phyloP scores from a whole-genome alignment of 2,888 invertebrate species.

The Mythimna albipuncta region DNA sequence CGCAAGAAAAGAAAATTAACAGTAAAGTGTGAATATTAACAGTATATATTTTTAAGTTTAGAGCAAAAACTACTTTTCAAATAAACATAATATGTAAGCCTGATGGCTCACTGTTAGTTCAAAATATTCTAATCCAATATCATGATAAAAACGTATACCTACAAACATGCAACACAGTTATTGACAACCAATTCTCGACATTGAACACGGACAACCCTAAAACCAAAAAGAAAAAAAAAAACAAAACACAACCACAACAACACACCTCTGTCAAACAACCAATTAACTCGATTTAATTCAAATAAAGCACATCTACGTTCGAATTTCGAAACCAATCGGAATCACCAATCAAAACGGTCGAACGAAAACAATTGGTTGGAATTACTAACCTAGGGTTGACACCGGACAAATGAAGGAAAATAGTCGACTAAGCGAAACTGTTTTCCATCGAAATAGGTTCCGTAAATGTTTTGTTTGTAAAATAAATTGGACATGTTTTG shows the following conservation, averaged over 20 bases:
- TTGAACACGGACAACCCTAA: slow-evolving; percentile 5
- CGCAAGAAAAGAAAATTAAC: not conserved
- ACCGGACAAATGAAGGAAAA: slow-evolving; percentile 47
- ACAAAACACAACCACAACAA: slow-evolving; percentile 1
- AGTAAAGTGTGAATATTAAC: not conserved
- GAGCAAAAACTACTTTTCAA: not conserved
- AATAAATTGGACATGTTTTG: slow-evolving; percentile 43
- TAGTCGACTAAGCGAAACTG: slow-evolving; percentile 48
- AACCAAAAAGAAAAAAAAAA: slow-evolving; percentile 12
- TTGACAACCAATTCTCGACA: not conserved
- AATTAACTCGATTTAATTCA: slow-evolving; percentile 55
- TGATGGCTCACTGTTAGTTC: not conserved
- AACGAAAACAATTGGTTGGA: slow-evolving; percentile 58
- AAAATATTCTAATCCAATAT: not conserved
- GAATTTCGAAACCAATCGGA: slow-evolving; percentile 51
- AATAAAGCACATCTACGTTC: slow-evolving; percentile 49
- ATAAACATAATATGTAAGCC: not conserved
- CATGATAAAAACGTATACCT: not conserved
- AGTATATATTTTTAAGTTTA: not conserved
- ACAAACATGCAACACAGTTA: not conserved
- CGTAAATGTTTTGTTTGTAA: slow-evolving; percentile 52
- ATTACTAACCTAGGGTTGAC: slow-evolving; percentile 50
- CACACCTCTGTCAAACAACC: slow-evolving; percentile 32
- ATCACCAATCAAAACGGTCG: slow-evolving; percentile 63
- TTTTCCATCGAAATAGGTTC: slow-evolving; percentile 43